phyloP scores from a whole-genome alignment of 2,888 invertebrate genomes.

The Latrodectus hesperus region DNA sequence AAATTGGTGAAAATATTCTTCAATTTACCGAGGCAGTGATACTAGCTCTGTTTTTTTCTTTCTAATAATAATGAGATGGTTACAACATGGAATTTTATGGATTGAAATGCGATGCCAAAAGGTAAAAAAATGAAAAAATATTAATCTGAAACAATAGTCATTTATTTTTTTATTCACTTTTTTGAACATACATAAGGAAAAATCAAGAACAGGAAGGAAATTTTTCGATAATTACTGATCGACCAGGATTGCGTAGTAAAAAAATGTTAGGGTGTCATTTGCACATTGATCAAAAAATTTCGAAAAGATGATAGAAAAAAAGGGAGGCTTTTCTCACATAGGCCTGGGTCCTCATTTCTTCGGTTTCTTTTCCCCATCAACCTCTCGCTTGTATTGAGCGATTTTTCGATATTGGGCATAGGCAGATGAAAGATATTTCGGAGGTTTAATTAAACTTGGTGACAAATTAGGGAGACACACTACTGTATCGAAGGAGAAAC shows the following conservation, averaged over 20 bases:
- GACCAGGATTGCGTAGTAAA: slow-evolving; percentile 36
- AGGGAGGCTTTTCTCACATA: slow-evolving; percentile 18
- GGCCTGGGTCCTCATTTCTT: slow-evolving; percentile 45
- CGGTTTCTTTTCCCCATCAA: slow-evolving; percentile 38
- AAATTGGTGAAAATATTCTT: too few species aligned
- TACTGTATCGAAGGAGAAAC: slow-evolving; percentile 38
- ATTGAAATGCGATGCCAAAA: background rate
- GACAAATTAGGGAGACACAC: slow-evolving; percentile 55
- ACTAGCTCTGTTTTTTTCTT: background rate
- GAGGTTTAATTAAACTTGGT: slow-evolving; percentile 66
- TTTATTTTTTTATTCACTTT: slow-evolving; percentile 7
- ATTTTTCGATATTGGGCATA: slow-evolving; percentile 67
- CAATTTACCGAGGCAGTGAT: too few species aligned
- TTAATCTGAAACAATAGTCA: slow-evolving; percentile 53
- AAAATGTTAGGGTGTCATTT: slow-evolving; percentile 63
- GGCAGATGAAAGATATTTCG: slow-evolving; percentile 64
- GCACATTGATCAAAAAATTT: slow-evolving; percentile 62
- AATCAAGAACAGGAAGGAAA: slow-evolving; percentile 38
- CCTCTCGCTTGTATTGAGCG: slow-evolving; percentile 50
- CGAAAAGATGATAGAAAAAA: slow-evolving; percentile 29
- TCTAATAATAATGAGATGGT: slow-evolving; percentile 24
- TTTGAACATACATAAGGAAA: slow-evolving; percentile 53
- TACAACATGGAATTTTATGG: slow-evolving; percentile 5
- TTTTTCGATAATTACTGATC: slow-evolving; percentile 68
- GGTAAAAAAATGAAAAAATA: slow-evolving; percentile 5